Percentiles rank a stretch among this genome's conserved stretches.
phyloP scores from a whole-genome alignment of 2,888 invertebrate genomes.

The Clivina fossor region DNA sequence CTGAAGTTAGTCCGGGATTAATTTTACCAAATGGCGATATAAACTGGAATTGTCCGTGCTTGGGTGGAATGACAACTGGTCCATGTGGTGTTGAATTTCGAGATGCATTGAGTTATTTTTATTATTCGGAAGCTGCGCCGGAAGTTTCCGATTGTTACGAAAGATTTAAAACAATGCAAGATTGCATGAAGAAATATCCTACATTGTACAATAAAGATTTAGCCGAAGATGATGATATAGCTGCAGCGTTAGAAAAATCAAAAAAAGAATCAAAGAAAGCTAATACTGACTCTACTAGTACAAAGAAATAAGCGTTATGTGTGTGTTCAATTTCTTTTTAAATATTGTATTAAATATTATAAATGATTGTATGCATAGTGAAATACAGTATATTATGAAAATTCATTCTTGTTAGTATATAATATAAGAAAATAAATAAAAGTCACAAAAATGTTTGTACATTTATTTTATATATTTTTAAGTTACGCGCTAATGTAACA shows the following conservation, averaged over 20 bases:
- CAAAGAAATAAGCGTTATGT: too few species aligned
- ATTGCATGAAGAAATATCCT: slow-evolving; percentile 86
- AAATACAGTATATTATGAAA: too few species aligned
- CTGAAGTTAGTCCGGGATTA: slow-evolving; percentile 77
- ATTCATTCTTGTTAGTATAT: too few species aligned
- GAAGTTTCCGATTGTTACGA: slow-evolving; percentile 94
- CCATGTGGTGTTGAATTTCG: slow-evolving; percentile 93
- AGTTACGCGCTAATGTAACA: too few species aligned
- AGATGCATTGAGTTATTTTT: slow-evolving; percentile 93
- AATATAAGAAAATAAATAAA: too few species aligned
- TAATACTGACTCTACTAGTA: too few species aligned
- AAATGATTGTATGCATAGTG: too few species aligned
- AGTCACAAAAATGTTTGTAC: too few species aligned
- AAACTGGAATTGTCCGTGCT: slow-evolving; percentile 96
- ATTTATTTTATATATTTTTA: too few species aligned
- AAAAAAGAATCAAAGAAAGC: slow-evolving; percentile 26
- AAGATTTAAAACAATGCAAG: slow-evolving; percentile 86
- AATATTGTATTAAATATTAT: too few species aligned
- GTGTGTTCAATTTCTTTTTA: too few species aligned
- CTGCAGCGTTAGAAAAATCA: slow-evolving; percentile 43
- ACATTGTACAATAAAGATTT: slow-evolving; percentile 77
- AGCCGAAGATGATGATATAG: slow-evolving; percentile 63
- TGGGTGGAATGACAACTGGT: slow-evolving; percentile 97
- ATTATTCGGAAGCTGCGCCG: slow-evolving; percentile 84
- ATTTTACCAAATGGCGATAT: slow-evolving; percentile 84